These are phyloP conservation scores for Drosophila formosana DNA, from an alignment of 2,888 invertebrate genomes.

Conservation along the genomic window DNA sequence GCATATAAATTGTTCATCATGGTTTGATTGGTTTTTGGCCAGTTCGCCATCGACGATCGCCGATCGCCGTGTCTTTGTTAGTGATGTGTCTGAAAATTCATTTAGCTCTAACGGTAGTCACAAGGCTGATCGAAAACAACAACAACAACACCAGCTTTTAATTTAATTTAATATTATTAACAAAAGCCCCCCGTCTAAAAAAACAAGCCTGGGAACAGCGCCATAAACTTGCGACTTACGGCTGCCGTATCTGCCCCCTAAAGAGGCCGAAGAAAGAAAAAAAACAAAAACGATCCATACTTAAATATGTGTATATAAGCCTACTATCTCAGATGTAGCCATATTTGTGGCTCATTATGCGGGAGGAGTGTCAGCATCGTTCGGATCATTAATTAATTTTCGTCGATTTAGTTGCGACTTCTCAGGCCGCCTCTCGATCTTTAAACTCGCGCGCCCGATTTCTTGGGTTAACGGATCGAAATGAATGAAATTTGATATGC, in stretches of 20 bases:
- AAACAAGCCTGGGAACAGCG: slow-evolving; percentile 73
- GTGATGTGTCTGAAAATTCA: slow-evolving; percentile 68
- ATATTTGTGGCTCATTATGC: slow-evolving; percentile 71
- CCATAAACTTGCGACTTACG: slow-evolving; percentile 60
- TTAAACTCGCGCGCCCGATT: slow-evolving; percentile 40
- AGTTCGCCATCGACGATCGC: slow-evolving; percentile 7
- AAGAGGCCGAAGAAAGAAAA: slow-evolving; percentile 14
- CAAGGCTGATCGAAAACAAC: slow-evolving; percentile 36
- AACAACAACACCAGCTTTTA: slow-evolving; percentile 59
- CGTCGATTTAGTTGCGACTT: slow-evolving; percentile 70
- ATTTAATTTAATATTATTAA: slow-evolving; percentile 80
- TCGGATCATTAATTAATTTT: slow-evolving; percentile 76
- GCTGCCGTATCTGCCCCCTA: slow-evolving; percentile 48
- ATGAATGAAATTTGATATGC: slow-evolving; percentile 80
- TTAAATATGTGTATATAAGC: slow-evolving; percentile 29
- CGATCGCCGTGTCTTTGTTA: slow-evolving; percentile 44
- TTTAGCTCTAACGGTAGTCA: slow-evolving; percentile 74
- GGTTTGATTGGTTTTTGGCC: slow-evolving; percentile 67
- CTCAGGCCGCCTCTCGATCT: slow-evolving; percentile 51
- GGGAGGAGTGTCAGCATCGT: slow-evolving; percentile 75
- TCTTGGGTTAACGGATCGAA: slow-evolving; percentile 65
- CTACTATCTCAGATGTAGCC: slow-evolving; percentile 49
- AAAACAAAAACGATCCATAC: slow-evolving; percentile 19
- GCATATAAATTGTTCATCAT: slow-evolving; percentile 76
- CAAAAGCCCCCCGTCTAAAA: slow-evolving; percentile 58